These are phyloP conservation scores for Dunckerocampus dactyliophorus DNA, from an alignment of 2,113 vertebrate genomes.

Conservation along the genomic window DNA sequence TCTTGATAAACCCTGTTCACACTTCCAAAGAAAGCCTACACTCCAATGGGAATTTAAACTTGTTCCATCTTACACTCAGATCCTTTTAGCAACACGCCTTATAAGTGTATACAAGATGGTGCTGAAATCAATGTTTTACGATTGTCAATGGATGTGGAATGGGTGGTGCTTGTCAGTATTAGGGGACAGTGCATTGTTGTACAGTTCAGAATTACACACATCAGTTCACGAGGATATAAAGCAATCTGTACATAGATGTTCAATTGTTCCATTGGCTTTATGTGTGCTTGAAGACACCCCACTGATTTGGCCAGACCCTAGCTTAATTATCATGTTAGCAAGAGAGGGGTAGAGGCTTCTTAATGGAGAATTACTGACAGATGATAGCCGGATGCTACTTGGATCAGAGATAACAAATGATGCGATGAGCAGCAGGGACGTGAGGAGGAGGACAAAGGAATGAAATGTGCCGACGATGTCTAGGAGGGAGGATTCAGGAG, in stretches of 20 bases:
- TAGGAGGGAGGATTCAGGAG: background rate
- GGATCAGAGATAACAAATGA: conserved; percentile 32
- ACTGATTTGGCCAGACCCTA: conserved; percentile 32
- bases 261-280: conserved; percentile 37
- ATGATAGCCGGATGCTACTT: conserved; percentile 28
- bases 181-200: conserved; percentile 1
- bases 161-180: too few relatives aligned
- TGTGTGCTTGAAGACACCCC: conserved; percentile 35
- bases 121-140: too few relatives aligned
- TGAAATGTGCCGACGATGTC: conserved; percentile 1
- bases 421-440: background rate
- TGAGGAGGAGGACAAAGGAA: conserved; percentile 18
- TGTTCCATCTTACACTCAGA: too few relatives aligned
- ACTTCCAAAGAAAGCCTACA: too few relatives aligned
- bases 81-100: too few relatives aligned
- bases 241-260: conserved; percentile 27
- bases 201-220: conserved; percentile 3
- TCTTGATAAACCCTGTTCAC: too few relatives aligned
- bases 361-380: conserved; percentile 55
- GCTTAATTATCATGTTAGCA: conserved; percentile 44
- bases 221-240: conserved; percentile 28
- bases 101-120: too few relatives aligned
- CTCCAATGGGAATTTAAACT: too few relatives aligned
- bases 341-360: conserved; percentile 29
- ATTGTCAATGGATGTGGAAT: too few relatives aligned